Conservation (phyloP, 2,888 invertebrate species). For the Agrochola litura region DNA sequence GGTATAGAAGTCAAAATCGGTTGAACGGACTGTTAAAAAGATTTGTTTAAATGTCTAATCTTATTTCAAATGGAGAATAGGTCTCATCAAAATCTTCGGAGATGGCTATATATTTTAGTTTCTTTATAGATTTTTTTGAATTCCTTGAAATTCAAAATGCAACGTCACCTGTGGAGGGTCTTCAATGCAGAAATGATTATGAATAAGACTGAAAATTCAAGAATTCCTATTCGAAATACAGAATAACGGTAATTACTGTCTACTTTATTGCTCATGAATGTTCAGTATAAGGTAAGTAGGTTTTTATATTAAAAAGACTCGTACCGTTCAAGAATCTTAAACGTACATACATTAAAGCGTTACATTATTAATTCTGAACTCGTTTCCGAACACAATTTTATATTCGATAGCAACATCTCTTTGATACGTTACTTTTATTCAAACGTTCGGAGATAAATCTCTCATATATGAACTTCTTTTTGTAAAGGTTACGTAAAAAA, state of each 20-base stretch:
- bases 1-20: too few species aligned
- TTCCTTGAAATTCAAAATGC: not conserved
- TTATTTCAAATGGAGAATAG: not conserved
- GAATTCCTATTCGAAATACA: not conserved
- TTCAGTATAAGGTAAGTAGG: constrained; percentile 4
- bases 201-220: too few species aligned
- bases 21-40: too few species aligned
- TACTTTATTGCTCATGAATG: constrained; percentile 12
- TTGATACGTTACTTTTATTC: constrained; percentile 38
- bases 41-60: too few species aligned
- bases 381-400: constrained; percentile 38
- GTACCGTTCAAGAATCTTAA: constrained; percentile 26
- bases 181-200: not conserved
- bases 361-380: constrained; percentile 50
- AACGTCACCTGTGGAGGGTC: not conserved
- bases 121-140: not conserved
- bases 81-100: not conserved
- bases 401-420: constrained; percentile 39
- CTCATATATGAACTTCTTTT: constrained; percentile 34
- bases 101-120: not conserved
- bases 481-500: constrained; percentile 7
- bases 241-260: constrained; percentile 8
- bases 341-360: constrained; percentile 18
- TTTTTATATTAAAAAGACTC: constrained; percentile 21
- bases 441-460: constrained; percentile 35